Percentiles rank a stretch among this genome's conserved stretches.
Conservation (phyloP, 2,113 vertebrate genomes). For the Xyliphius kryptos region DNA sequence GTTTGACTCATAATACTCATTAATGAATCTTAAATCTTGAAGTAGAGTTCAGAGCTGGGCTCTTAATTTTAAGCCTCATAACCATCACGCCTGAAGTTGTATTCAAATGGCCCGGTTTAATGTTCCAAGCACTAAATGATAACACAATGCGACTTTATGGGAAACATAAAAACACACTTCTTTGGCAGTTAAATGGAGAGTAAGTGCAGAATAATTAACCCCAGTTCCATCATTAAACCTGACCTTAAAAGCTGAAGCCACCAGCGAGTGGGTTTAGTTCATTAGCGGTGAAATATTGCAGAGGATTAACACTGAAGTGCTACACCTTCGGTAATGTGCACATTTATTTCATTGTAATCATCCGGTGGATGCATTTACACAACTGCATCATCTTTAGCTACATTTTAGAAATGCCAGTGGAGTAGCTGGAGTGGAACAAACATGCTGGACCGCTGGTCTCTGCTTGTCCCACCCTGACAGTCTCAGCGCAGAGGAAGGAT, state of each 20-base stretch:
- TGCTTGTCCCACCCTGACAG: conserved; percentile 42
- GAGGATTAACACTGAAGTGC: neutral
- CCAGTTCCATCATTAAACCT: conserved; percentile 19
- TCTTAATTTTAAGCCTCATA: too few relatives aligned
- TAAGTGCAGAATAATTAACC: conserved; percentile 29
- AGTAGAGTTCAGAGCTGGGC: too few relatives aligned
- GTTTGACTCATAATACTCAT: too few relatives aligned
- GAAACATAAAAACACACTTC: too few relatives aligned
- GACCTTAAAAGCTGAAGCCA: conserved; percentile 19
- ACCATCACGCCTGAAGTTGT: too few relatives aligned
- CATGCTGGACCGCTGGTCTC: conserved; percentile 1
- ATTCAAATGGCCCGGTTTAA: too few relatives aligned
- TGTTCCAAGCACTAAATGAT: too few relatives aligned
- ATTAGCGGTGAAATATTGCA: conserved; percentile 27
- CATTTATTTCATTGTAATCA: conserved; percentile 5
- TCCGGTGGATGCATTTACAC: neutral
- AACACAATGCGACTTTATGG: too few relatives aligned
- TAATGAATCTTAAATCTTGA: too few relatives aligned
- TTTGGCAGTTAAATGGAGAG: conserved; percentile 1
- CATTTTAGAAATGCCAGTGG: neutral
- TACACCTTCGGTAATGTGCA: neutral
- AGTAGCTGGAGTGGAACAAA: conserved; percentile 1
- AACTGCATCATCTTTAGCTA: neutral
- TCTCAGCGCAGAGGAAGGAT: conserved; percentile 62
- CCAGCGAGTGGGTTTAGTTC: neutral